A percentile compares a stretch with the other conserved stretches of the same genome.
Conservation (phyloP, 2,113 vertebrate genomes). For the Calidris pygmaea region DNA sequence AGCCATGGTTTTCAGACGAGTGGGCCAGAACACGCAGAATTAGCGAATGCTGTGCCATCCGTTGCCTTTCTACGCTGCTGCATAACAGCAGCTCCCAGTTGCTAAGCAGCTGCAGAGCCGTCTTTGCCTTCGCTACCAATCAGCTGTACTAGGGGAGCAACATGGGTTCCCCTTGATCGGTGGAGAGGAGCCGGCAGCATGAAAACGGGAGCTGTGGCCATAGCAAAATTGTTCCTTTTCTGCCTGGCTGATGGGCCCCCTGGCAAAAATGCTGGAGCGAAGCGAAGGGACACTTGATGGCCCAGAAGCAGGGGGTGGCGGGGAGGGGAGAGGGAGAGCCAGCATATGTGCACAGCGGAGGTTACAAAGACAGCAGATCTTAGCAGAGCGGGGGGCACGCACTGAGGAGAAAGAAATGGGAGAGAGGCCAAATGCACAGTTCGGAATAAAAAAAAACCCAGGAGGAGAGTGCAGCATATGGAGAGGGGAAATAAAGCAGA, state of each 20-base stretch:
- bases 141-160: not conserved
- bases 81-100: constrained; percentile 35
- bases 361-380: constrained; percentile 59
- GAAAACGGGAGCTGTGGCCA: not conserved
- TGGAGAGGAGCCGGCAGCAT: not conserved
- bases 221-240: not conserved
- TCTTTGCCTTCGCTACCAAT: not conserved
- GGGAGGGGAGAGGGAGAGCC: constrained; percentile 1
- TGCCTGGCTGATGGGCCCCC: not conserved
- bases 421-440: constrained; percentile 47
- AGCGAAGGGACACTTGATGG: not conserved
- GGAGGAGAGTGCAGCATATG: constrained; percentile 43
- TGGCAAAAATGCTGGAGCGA: not conserved
- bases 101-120: constrained; percentile 57
- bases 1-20: not conserved
- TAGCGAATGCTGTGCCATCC: not conserved
- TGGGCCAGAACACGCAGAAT: not conserved
- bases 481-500: constrained; percentile 58
- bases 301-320: not conserved
- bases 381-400: constrained; percentile 23
- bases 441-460: not conserved
- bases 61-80: not conserved
- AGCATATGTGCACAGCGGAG: constrained; percentile 55
- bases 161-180: not conserved
- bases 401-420: constrained; percentile 42